Conservation (phyloP, 1,140 invertebrate genomes). For the Teleogryllus occipitalis region DNA sequence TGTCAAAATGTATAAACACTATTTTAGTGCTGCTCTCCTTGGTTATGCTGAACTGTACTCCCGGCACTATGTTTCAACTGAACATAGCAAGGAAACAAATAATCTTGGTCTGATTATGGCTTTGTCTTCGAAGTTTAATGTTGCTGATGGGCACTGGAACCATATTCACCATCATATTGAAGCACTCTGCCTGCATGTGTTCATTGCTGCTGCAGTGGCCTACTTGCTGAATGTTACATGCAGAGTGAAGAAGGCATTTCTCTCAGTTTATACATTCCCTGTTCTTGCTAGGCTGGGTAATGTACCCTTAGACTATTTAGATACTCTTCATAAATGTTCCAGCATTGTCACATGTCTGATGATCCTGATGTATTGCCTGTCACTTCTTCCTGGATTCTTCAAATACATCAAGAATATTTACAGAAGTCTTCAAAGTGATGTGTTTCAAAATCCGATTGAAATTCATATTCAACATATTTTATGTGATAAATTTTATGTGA, state of each 20-base stretch:
- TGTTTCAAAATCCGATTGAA: constrained; percentile 35
- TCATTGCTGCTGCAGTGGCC: constrained; percentile 37
- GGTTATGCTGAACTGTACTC: constrained; percentile 39
- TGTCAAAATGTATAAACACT: constrained; percentile 44
- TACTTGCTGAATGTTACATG: constrained; percentile 41
- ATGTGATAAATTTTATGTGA: constrained; percentile 38
- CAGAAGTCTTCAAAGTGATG: constrained; percentile 27
- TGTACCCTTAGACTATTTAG: constrained; percentile 37
- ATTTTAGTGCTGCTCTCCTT: constrained; percentile 39
- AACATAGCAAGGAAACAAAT: constrained; percentile 25
- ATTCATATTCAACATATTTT: constrained; percentile 34
- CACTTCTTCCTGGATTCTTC: constrained; percentile 36
- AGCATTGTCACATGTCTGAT: constrained; percentile 38
- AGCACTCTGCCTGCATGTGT: constrained; percentile 36
- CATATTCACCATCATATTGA: constrained; percentile 32
- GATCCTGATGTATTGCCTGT: constrained; percentile 38
- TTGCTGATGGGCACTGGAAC: constrained; percentile 27
- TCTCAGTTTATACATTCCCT: constrained; percentile 41
- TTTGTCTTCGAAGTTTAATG: constrained; percentile 16
- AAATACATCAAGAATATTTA: constrained; percentile 35
- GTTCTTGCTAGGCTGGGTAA: constrained; percentile 40
- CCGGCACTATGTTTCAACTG: constrained; percentile 36
- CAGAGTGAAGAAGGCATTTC: constrained; percentile 33
- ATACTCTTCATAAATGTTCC: constrained; percentile 41
- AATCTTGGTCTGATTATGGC: not conserved